Conservation (phyloP, 2,797 vertebrate species). For the Arvicola amphibius region DNA sequence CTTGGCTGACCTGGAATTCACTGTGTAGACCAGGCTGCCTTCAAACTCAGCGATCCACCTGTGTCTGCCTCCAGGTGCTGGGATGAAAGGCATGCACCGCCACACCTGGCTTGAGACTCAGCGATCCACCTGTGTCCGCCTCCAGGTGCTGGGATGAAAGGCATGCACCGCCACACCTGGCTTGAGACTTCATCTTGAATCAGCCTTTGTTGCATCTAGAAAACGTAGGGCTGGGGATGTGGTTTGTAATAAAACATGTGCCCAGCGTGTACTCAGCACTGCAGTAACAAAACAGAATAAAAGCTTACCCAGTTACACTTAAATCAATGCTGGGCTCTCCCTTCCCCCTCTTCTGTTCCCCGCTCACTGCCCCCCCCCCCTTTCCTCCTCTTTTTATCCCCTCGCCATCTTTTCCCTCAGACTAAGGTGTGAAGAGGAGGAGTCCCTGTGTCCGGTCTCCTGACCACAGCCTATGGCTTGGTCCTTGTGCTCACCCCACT, state of each 20-base stretch:
- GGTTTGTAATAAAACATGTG: neutral
- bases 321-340: neutral
- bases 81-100: neutral
- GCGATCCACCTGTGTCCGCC: neutral
- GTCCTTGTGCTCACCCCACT: neutral
- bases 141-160: neutral
- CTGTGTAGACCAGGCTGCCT: neutral
- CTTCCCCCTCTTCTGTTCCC: neutral
- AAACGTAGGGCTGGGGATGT: neutral
- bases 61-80: neutral
- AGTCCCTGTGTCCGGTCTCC: neutral
- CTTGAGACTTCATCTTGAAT: neutral
- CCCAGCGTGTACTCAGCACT: neutral
- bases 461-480: neutral
- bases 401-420: neutral
- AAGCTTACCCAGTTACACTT: neutral
- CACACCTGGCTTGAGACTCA: neutral
- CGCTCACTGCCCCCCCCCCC: no score
- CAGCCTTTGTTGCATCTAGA: constrained; percentile 9
- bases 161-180: neutral
- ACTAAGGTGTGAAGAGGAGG: neutral
- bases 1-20: neutral
- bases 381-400: no score
- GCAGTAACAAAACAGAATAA: neutral
- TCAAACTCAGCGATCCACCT: no score